Base-by-base conservation (phyloP, 2,113 vertebrate genomes). In the Syngnathus typhle region DNA sequence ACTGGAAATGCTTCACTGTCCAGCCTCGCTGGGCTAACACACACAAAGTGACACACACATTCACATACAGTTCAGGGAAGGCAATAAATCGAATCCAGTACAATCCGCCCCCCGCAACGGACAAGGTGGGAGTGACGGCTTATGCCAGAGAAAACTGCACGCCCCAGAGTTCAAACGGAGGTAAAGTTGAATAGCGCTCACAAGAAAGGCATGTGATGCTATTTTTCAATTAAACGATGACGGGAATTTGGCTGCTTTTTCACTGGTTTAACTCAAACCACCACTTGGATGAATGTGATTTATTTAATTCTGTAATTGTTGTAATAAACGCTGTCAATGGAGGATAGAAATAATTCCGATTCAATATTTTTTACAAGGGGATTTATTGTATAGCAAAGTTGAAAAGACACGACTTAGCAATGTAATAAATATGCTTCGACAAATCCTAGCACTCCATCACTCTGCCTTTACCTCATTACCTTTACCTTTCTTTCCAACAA, bases 31-130 rank as follows among this genome's bases (percentile, higher is more conserved):
- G 61, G 76, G 51, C 7, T 5, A 41, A 60, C 61, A 44, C 69
- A 62, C 60, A 16, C 51, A 70, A 19, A 75, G 12, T 75, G 32
- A 67, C 4, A 15, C 19, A 54, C 62, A 37, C 70, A 46, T 15
- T 60, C 64, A 44, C 71, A 64, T 54, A 16, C 54, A 70, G 75
- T 19, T 11, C 56, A 65, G 39, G 32, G 52, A 68, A 61, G 65
- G 72, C 72, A 75, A 86, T 81, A 82, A 79, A 89, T 80, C 80
- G 73, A 83, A 77, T 77, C 60, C 38, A 71, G 80, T 76, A 84
- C 78, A 78, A 82, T 73, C 64, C 73, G 71, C 49, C 77, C 82
- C 84, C 76, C 43, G 27, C 71, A 74, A 74, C 7, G 69, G 68
- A 77, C 68, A 52, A 51, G 72, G 74, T 60, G 74, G 80, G 77